phyloP scores from a whole-genome alignment of 1,140 invertebrate genomes.

The Sarcophaga bullata region DNA sequence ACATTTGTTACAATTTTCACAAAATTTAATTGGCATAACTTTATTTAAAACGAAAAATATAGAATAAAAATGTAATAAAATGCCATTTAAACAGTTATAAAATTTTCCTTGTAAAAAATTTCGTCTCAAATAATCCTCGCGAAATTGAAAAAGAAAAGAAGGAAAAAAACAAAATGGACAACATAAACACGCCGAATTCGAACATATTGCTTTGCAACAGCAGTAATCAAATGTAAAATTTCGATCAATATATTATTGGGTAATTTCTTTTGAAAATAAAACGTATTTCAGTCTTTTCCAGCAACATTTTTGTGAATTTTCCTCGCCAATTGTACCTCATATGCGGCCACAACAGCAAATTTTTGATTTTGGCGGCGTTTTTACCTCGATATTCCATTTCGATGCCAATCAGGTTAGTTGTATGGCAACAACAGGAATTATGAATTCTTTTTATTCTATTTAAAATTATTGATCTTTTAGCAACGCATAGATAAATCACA shows the following conservation, averaged over 20 bases:
- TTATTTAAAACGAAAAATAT: too few species aligned
- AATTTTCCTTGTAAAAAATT: too few species aligned
- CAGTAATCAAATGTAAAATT: not conserved
- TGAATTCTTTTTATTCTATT: not conserved
- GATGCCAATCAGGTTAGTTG: not conserved
- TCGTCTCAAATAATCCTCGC: too few species aligned
- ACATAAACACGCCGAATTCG: not conserved
- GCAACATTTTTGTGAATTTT: not conserved
- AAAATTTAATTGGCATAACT: too few species aligned
- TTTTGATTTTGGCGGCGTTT: not conserved
- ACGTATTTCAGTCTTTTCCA: too few species aligned
- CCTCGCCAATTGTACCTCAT: not conserved
- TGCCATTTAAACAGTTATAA: too few species aligned
- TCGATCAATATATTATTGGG: not conserved
- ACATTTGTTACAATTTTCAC: not conserved
- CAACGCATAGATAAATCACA: slow-evolving; percentile 38
- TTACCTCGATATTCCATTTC: not conserved
- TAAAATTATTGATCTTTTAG: not conserved
- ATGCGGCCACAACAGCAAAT: not conserved
- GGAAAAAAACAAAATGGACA: not conserved
- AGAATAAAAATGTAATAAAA: too few species aligned
- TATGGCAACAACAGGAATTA: too few species aligned
- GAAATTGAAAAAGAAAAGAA: too few species aligned
- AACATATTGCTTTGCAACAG: not conserved
- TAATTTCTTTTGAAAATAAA: too few species aligned